Evolutionary conservation across 2,888 invertebrate species (phyloP), one percentile per base, ranked within the genome.

Genomic region (Agriotes lineatus): DNA sequence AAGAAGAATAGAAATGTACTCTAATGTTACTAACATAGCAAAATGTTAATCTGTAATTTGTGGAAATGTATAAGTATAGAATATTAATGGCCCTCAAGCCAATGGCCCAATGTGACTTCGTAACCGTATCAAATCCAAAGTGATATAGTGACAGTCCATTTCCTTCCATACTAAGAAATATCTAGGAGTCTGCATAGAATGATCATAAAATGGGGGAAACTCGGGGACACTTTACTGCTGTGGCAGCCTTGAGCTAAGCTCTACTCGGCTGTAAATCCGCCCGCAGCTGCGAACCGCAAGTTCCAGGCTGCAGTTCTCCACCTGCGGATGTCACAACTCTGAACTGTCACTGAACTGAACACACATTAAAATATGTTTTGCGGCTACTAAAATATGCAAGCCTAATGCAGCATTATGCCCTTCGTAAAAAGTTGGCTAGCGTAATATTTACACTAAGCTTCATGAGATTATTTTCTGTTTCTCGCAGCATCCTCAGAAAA

Each of bases 241-340:
- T 74, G 78, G 76, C 76, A 74, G 75, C 75, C 75, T 75, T 75
- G 72, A 73, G 77, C 74, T 80, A 80, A 80, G 79, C 79, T 75
- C 79, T 77, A 75, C 74, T 71, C 76, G 76, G 77, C 71, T 78
- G 79, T 80, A 80, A 80, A 80, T 80, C 79, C 77, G 73, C 74
- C 70, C 75, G 75, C 76, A 76, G 76, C 76, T 77, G 76, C 72
- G 74, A 75, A 73, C 70, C 71, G 60, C 69, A 70, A 68, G 62
- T 69, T 70, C 54, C 62, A 67, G 48, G 54, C 69, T 67, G 68
- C 72, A 69, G 63, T 69, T 67, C 69, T 68, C 70, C 73, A 74
- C 74, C 75, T 75, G 74, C 73, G 73, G 67, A 73, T 70, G 64
- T 64, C 64, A 61, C 69, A 69, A 61, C 58, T 69, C 57, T 65